Evolutionary conservation across 1,140 invertebrate genomes (phyloP), one percentile per base, ranked within the genome.

Genomic region (Cylas formicarius): DNA sequence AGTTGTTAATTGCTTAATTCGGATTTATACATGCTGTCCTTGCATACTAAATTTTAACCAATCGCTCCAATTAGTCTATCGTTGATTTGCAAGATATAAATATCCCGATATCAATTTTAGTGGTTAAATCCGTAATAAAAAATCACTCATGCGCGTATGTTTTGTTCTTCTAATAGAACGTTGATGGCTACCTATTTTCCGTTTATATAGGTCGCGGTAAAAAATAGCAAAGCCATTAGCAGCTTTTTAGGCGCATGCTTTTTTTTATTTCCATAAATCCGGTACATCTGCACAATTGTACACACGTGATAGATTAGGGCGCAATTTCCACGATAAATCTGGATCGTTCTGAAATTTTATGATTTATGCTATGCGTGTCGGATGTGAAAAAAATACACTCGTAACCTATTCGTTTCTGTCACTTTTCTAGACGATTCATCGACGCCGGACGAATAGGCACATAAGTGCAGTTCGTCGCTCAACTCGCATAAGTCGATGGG

Each of bases 221-320:
- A 47, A 47, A 31, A 22, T 39, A n/a, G 36, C 34, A 13, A 16
- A 4, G 13, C 43, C 35, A 46, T 46, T 46, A 38, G 44, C 21
- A 39, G 26, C 18, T 16, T 46, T 39, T 46, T 39, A 23, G 17
- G 21, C 18, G 8, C 28, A 19, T 16, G 36, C n/a, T n/a, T n/a
- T n/a, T 39, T 46, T 46, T 46, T 46, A 46, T 38, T 46, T 38
- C 27, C 27, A 37, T 20, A 45, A 45, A 45, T 45, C 43, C 37
- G 34, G 33, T 29, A 32, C 44, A 46, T 46, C 44, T 46, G 44
- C 35, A 46, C 35, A 19, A 46, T 39, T 46, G 44, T 46, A 28
- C 34, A 46, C 38, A 46, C 36, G 34, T 46, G 36, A 46, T 46
- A 32, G 44, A 46, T 46, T 46, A 39, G 44, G 11, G 35, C 44